Percentiles rank a stretch among this genome's conserved stretches.
Conservation (phyloP, 2,888 invertebrate genomes). For the Drosophila quinaria region DNA sequence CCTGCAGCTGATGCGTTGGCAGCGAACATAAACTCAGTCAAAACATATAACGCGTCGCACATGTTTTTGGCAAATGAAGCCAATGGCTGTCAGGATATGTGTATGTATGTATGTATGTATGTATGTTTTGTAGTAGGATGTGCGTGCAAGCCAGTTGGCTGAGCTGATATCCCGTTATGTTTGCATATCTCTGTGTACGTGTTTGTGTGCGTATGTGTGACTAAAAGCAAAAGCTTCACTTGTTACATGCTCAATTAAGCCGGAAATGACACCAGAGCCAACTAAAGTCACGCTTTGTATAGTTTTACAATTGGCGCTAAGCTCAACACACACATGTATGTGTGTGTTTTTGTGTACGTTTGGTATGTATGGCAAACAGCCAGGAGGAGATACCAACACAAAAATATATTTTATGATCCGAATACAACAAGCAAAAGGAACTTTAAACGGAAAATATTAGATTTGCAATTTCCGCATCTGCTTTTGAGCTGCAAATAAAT, state of each 20-base stretch:
- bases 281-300: slow-evolving; percentile 77
- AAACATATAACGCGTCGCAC: slow-evolving; percentile 54
- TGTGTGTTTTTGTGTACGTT: background rate
- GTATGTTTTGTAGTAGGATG: background rate
- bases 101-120: background rate
- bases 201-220: slow-evolving; percentile 26
- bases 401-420: slow-evolving; percentile 10
- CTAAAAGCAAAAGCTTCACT: slow-evolving; percentile 70
- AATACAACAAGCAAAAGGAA: slow-evolving; percentile 13
- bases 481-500: slow-evolving; percentile 22
- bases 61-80: slow-evolving; percentile 57
- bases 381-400: slow-evolving; percentile 22
- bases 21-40: slow-evolving; percentile 63
- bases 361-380: slow-evolving; percentile 39
- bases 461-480: slow-evolving; percentile 41
- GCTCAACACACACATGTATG: slow-evolving; percentile 18
- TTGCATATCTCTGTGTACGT: slow-evolving; percentile 46
- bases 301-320: slow-evolving; percentile 53
- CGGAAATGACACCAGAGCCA: slow-evolving; percentile 76
- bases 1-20: slow-evolving; percentile 53
- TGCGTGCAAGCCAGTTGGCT: slow-evolving; percentile 43
- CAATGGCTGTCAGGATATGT: slow-evolving; percentile 44
- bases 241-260: slow-evolving; percentile 81
- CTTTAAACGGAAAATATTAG: slow-evolving; percentile 34
- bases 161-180: slow-evolving; percentile 44